A percentile compares a stretch with the other conserved stretches of the same genome.
Evolutionary conservation across 1,140 invertebrate genomes (phyloP).

Genomic region (Drosophila tristis): DNA sequence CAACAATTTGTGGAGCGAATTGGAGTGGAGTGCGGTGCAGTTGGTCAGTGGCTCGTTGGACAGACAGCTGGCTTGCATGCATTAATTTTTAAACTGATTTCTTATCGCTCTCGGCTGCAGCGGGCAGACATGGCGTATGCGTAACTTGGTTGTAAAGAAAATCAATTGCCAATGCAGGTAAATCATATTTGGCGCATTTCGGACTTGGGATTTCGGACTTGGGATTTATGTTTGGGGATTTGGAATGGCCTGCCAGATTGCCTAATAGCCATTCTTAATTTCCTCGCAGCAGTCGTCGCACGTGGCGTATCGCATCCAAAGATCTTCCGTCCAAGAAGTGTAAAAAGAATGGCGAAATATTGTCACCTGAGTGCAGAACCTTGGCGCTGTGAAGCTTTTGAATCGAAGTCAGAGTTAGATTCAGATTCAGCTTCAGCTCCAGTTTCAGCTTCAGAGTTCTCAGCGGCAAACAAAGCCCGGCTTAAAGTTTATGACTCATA

Average conservation of each 20-base stretch:
- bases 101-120: constrained; percentile 49
- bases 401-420: not conserved
- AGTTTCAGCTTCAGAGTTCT: constrained; percentile 16
- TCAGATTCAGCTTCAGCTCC: no score
- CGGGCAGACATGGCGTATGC: constrained; percentile 59
- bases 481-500: constrained; percentile 50
- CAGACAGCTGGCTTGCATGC: constrained; percentile 50
- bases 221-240: no score
- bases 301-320: constrained; percentile 19
- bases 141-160: constrained; percentile 58
- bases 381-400: constrained; percentile 24
- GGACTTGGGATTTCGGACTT: no score
- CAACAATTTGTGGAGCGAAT: constrained; percentile 55
- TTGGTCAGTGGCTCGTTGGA: constrained; percentile 12
- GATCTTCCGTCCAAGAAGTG: constrained; percentile 29
- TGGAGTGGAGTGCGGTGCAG: constrained; percentile 13
- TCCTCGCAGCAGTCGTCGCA: not conserved
- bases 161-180: constrained; percentile 68
- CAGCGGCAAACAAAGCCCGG: constrained; percentile 31
- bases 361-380: constrained; percentile 5
- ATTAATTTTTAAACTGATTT: constrained; percentile 74
- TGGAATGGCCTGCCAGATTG: constrained; percentile 70
- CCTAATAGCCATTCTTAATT: constrained; percentile 72
- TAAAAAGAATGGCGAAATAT: constrained; percentile 42
- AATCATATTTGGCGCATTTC: constrained; percentile 55